Evolutionary conservation across 2,797 vertebrate genomes (phyloP).

Genomic region (Sciurus carolinensis): DNA sequence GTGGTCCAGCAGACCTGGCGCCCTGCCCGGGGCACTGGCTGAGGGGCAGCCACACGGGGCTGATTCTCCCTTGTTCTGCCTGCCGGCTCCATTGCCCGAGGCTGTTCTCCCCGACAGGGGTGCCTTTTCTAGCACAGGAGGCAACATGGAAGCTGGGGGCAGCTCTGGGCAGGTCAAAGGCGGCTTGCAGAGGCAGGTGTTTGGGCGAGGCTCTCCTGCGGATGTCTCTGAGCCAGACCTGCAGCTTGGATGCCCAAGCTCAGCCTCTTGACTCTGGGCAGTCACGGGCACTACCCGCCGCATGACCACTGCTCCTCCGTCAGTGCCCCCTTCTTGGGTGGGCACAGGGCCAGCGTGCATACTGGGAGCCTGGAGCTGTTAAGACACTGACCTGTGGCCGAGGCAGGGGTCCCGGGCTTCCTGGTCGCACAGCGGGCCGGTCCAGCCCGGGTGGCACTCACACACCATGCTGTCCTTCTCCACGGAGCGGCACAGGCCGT

Average conservation of each 20-base stretch:
- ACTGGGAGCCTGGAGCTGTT: background rate
- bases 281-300: background rate
- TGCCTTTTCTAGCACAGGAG: rapidly evolving
- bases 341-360: background rate
- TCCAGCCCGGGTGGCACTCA: constrained; percentile 95
- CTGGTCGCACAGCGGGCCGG: constrained; percentile 94
- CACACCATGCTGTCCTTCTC: constrained; percentile 95
- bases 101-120: background rate
- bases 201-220: too few relatives aligned
- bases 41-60: rapidly evolving
- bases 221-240: background rate
- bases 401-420: constrained; percentile 92
- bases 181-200: background rate
- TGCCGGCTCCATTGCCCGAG: rapidly evolving
- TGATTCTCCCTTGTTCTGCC: too few relatives aligned
- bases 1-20: too few relatives aligned
- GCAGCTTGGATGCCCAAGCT: background rate
- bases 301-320: background rate
- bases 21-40: background rate
- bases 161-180: background rate
- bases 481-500: constrained; percentile 94
- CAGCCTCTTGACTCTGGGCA: background rate
- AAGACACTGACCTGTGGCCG: constrained; percentile 92
- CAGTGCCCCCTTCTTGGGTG: background rate
- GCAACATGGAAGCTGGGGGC: rapidly evolving